Conservation (phyloP, 2,888 invertebrate genomes). For the Elmis aenea region DNA sequence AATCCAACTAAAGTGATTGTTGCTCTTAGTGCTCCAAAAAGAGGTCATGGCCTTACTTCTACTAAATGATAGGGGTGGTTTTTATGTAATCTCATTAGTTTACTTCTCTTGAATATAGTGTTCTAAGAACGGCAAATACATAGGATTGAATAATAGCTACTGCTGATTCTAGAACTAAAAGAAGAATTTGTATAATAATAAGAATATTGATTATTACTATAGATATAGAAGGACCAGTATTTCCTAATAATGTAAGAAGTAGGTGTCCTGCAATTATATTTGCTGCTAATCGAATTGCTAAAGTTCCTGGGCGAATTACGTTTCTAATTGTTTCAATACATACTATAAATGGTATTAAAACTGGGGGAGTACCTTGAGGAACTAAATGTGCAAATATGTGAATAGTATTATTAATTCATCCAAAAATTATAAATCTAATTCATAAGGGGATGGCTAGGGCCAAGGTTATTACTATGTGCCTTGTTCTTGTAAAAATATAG, state of each 20-base stretch:
- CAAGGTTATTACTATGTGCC: conserved; percentile 58
- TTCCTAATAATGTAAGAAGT: conserved; percentile 58
- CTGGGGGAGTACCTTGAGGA: conserved; percentile 59
- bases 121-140: conserved; percentile 61
- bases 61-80: conserved; percentile 63
- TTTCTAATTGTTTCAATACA: conserved; percentile 71
- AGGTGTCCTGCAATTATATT: conserved; percentile 74
- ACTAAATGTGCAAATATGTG: conserved; percentile 65
- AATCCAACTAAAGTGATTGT: conserved; percentile 54
- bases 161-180: conserved; percentile 55
- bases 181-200: conserved; percentile 46
- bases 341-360: conserved; percentile 68
- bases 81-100: conserved; percentile 54
- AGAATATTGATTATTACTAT: conserved; percentile 29
- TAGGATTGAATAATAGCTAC: conserved; percentile 64
- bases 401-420: conserved; percentile 58
- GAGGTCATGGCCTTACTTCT: conserved; percentile 58
- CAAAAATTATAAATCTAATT: conserved; percentile 60
- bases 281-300: conserved; percentile 67
- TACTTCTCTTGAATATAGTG: conserved; percentile 64
- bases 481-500: conserved; percentile 65
- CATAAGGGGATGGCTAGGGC: conserved; percentile 59
- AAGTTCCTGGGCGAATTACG: conserved; percentile 63
- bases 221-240: conserved; percentile 37
- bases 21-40: conserved; percentile 56